Percentiles rank a stretch among this genome's conserved stretches.
These are phyloP conservation scores for Pantherophis guttatus DNA, from an alignment of 2,113 vertebrate species.

Conservation along the genomic window DNA sequence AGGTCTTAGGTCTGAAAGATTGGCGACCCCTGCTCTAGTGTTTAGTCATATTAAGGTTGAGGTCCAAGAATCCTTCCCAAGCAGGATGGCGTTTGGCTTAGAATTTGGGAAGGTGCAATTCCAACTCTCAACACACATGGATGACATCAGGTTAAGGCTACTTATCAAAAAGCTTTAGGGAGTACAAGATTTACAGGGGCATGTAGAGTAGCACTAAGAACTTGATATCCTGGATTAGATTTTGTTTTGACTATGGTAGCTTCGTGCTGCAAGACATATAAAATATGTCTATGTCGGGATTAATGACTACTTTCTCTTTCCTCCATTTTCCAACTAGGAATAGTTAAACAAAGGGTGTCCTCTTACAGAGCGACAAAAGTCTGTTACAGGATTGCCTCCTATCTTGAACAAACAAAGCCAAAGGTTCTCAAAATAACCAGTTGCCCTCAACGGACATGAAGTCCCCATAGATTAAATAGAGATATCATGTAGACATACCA, in stretches of 20 bases:
- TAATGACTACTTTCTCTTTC: constrained; percentile 23
- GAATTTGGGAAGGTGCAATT: not conserved
- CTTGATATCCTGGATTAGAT: rapidly evolving
- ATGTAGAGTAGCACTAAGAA: not conserved
- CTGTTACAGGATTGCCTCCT: constrained; percentile 57
- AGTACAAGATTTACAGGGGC: not conserved
- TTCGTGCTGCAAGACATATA: not conserved
- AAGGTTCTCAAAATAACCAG: constrained; percentile 41
- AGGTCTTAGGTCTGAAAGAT: too few species aligned
- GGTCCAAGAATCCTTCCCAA: not conserved
- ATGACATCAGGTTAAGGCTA: not conserved
- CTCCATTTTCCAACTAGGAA: constrained; percentile 34
- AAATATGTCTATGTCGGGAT: not conserved
- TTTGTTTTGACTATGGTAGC: rapidly evolving
- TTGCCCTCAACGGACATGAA: not conserved
- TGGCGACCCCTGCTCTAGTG: too few species aligned
- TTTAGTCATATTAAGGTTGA: not conserved
- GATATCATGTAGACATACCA: not conserved
- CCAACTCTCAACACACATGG: not conserved
- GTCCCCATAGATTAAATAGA: not conserved
- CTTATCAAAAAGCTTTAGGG: not conserved
- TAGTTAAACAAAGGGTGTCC: constrained; percentile 57
- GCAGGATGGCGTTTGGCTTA: not conserved
- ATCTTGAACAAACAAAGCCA: constrained; percentile 33
- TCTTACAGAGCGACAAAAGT: constrained; percentile 47